Evolutionary conservation across 1,140 invertebrate species (phyloP).

Genomic region (Procambarus virginalis): DNA sequence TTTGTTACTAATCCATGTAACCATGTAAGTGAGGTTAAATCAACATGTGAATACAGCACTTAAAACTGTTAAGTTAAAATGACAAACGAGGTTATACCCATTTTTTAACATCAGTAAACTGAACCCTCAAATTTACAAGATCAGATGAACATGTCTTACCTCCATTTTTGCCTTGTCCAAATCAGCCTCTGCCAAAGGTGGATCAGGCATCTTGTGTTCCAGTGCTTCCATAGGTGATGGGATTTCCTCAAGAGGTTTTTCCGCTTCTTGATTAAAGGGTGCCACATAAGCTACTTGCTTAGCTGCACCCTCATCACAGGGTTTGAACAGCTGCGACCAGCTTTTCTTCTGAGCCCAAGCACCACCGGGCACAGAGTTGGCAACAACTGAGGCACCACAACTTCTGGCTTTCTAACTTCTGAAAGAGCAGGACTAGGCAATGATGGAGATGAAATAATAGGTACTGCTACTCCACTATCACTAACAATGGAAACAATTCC

Average conservation of each 20-base stretch:
- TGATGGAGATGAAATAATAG: conserved; percentile 17
- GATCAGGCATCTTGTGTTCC: conserved; percentile 18
- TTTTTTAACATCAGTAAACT: no score
- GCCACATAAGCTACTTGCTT: conserved; percentile 60
- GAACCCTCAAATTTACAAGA: no score
- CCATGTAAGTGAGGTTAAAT: no score
- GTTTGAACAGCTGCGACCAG: conserved; percentile 61
- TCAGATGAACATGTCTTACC: conserved; percentile 6
- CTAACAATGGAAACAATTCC: neutral
- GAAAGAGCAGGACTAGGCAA: neutral
- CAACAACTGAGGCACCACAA: conserved; percentile 16
- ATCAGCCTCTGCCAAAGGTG: conserved; percentile 40
- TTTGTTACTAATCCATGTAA: no score
- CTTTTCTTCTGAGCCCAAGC: conserved; percentile 64
- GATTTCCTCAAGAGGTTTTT: conserved; percentile 46
- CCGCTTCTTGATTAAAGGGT: conserved; percentile 51
- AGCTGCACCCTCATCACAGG: conserved; percentile 47
- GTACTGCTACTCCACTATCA: conserved; percentile 15
- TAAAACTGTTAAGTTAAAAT: no score
- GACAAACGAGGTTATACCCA: no score
- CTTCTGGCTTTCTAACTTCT: conserved; percentile 10
- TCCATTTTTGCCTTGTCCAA: conserved; percentile 50
- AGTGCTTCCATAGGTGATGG: neutral
- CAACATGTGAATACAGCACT: no score
- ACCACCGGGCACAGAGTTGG: conserved; percentile 39